Evolutionary conservation across 37 sponge, comb jelly and placozoan species (phyloP), one percentile per base, ranked within the genome.

Genomic region (Aplysina aerophoba): DNA sequence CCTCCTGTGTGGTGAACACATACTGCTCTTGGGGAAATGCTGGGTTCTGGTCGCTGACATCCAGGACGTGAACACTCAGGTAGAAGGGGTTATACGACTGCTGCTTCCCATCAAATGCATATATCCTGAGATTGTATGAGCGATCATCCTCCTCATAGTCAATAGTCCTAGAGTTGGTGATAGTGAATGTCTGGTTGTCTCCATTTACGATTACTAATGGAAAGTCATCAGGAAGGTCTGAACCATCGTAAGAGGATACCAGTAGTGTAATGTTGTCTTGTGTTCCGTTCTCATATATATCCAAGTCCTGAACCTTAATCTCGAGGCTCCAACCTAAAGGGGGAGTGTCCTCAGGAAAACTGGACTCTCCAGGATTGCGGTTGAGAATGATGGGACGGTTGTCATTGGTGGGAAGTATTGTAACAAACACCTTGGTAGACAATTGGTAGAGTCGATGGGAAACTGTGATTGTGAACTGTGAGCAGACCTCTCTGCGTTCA

Each of bases 131-230:
- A 22, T 66, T 11, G 54, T 80, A 91, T 8, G 37, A 55, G 33
- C 91, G 83, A 4, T 37, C 34, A 37, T 87, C 91, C 0, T 22
- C 33, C 69, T 91, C 91, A 80, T 82, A 91, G 30, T 91, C 91
- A 41, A 91, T 63, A 8, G 61, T 17, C 39, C 69, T 35, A 28
- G 87, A 80, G 38, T 84, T 89, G 15, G 34, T 74, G 19, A 91
- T 16, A 30, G 77, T 53, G 78, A 75, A 2, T 11, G 33, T 30
- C 71, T 69, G 13, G 33, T 69, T 4, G 3, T 44, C 50, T 44
- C 8, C 50, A 3, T 11, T 8, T 44, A 44, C 24, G 1, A 75
- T 54, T 15, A 44, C 78, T 1, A 75, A 40, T 4, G 54, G 54
- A 15, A 75, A 36, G 37, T 75, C 78, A 19, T 41, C n/a, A 41